A percentile compares a stretch with the other conserved stretches of the same genome.
phyloP scores from a whole-genome alignment of 2,797 vertebrate species.

The Bufotes viridis region DNA sequence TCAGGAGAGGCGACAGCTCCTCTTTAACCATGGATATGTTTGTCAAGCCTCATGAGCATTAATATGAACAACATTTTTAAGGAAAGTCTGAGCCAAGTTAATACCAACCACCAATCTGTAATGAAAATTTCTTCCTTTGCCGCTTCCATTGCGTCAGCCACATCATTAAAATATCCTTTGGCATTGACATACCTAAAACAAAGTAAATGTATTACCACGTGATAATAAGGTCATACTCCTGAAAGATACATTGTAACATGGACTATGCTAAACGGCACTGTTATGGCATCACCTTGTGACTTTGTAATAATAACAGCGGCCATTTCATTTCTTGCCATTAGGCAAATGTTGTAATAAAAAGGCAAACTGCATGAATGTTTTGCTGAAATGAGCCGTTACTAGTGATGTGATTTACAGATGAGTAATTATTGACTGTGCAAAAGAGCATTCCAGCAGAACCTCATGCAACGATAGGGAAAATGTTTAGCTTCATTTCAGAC shows the following conservation, averaged over 20 bases:
- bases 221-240: not conserved
- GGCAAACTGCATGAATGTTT: constrained; percentile 31
- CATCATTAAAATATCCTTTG: constrained; percentile 91
- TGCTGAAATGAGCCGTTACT: not conserved
- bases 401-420: constrained; percentile 9
- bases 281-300: constrained; percentile 13
- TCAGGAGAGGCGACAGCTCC: too few relatives aligned
- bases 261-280: not conserved
- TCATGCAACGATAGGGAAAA: not conserved
- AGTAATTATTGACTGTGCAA: constrained; percentile 28
- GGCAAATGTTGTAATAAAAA: constrained; percentile 19
- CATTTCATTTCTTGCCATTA: constrained; percentile 13
- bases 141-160: constrained; percentile 90
- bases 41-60: too few relatives aligned
- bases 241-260: not conserved
- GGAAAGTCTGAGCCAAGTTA: not conserved
- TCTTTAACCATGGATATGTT: too few relatives aligned
- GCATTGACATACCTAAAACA: constrained; percentile 93
- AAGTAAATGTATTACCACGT: constrained; percentile 5
- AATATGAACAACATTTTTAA: too few relatives aligned
- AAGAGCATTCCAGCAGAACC: not conserved
- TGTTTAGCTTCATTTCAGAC: not conserved
- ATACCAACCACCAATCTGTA: constrained; percentile 96
- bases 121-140: constrained; percentile 97
- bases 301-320: constrained; percentile 14